These are phyloP conservation scores for Leptodactylus fuscus DNA, from an alignment of 2,113 vertebrate species.

Conservation along the genomic window DNA sequence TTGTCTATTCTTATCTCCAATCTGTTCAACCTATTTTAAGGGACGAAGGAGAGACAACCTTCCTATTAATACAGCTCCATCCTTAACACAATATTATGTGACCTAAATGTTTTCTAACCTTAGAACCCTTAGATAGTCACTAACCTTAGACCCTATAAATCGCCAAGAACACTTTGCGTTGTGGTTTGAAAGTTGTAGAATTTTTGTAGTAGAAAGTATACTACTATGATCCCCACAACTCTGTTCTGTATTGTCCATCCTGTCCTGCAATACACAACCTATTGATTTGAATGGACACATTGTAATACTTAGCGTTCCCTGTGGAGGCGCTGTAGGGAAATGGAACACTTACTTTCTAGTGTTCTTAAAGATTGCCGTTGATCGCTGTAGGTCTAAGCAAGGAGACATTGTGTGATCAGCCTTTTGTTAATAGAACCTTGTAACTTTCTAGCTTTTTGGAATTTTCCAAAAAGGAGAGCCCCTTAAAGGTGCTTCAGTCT, in stretches of 20 bases:
- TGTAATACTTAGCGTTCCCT: too few relatives aligned
- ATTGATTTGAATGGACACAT: too few relatives aligned
- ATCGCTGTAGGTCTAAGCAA: too few relatives aligned
- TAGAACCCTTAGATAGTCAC: background rate
- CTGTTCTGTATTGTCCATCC: background rate
- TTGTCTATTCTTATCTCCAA: conserved; percentile 48
- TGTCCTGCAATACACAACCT: too few relatives aligned
- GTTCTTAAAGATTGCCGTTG: too few relatives aligned
- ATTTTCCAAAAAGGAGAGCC: too few relatives aligned
- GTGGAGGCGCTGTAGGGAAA: too few relatives aligned
- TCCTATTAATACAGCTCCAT: conserved; percentile 43
- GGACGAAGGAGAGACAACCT: conserved; percentile 1
- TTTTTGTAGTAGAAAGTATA: background rate
- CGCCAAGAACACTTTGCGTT: background rate
- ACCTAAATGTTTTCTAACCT: background rate
- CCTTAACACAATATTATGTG: background rate
- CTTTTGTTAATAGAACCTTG: too few relatives aligned
- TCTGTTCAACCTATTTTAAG: conserved; percentile 53
- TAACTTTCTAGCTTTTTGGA: too few relatives aligned
- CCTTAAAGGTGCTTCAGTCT: too few relatives aligned
- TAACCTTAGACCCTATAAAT: background rate
- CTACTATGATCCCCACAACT: background rate
- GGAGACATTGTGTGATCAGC: too few relatives aligned
- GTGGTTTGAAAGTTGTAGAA: background rate
- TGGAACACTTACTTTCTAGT: too few relatives aligned